These are phyloP conservation scores for Panagrolaimus sp. DNA, from an alignment of 1,140 invertebrate genomes.

Conservation along the genomic window DNA sequence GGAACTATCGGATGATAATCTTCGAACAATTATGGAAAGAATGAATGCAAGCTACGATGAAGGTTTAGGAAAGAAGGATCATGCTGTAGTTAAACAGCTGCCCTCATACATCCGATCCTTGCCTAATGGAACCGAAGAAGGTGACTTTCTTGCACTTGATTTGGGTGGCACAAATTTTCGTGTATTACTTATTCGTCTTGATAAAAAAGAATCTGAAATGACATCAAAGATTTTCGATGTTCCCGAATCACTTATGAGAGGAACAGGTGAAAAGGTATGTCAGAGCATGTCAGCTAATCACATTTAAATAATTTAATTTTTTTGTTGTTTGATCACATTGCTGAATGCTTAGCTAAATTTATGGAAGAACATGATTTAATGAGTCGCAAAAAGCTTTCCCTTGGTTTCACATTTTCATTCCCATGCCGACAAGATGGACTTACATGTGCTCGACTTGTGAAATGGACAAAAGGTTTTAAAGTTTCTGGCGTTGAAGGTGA, in stretches of 20 bases:
- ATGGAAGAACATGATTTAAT: conserved; percentile 72
- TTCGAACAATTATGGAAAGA: conserved; percentile 34
- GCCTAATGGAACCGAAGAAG: conserved; percentile 89
- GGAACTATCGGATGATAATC: conserved; percentile 35
- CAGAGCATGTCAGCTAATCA: no score
- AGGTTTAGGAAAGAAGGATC: conserved; percentile 45
- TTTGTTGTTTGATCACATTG: conserved; percentile 96
- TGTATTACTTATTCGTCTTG: conserved; percentile 81
- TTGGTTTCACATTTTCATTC: conserved; percentile 99
- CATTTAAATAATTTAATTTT: no score
- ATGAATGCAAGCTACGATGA: conserved; percentile 45
- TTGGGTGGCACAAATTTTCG: conserved; percentile 97
- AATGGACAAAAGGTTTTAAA: conserved; percentile 93
- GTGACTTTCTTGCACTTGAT: conserved; percentile 92
- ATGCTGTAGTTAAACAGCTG: conserved; percentile 62
- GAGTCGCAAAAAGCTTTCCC: conserved; percentile 70
- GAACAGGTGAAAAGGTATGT: conserved; percentile 66
- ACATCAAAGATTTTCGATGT: conserved; percentile 93
- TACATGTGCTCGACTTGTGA: conserved; percentile 76
- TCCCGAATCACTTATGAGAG: conserved; percentile 85
- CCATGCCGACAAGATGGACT: conserved; percentile 83
- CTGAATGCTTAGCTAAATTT: conserved; percentile 86
- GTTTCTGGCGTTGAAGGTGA: conserved; percentile 78
- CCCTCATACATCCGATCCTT: conserved; percentile 94
- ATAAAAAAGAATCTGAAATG: conserved; percentile 72